phyloP scores from a whole-genome alignment of 2,888 invertebrate species.

The Machimus rusticus region DNA sequence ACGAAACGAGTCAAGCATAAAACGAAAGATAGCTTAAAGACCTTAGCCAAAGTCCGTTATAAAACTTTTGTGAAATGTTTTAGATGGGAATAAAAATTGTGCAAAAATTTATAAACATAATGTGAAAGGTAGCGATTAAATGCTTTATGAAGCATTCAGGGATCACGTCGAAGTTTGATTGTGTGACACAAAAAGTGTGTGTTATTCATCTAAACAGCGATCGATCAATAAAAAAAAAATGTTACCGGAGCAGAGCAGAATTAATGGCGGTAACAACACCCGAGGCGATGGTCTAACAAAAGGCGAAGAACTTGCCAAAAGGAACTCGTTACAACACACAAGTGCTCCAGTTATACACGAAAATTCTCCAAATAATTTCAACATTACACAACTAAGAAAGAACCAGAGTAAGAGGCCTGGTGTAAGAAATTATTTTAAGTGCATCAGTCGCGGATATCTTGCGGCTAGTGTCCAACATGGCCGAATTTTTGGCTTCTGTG shows the following conservation, averaged over 20 bases:
- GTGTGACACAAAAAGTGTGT: conserved; percentile 1
- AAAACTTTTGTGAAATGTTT: conserved; percentile 3
- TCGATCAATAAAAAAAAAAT: conserved; percentile 4
- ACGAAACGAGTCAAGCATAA: conserved; percentile 7
- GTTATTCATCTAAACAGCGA: background rate
- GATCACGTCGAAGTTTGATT: background rate
- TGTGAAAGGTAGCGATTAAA: background rate
- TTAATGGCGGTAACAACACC: conserved; percentile 42
- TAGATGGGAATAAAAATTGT: background rate
- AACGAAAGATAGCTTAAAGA: background rate
- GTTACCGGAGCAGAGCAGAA: conserved; percentile 40
- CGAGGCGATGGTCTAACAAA: background rate
- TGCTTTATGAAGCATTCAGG: background rate
- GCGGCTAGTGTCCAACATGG: conserved; percentile 8
- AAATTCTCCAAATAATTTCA: conserved; percentile 40
- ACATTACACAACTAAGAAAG: conserved; percentile 1
- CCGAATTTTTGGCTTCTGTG: conserved; percentile 3
- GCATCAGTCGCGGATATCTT: background rate
- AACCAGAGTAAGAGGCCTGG: background rate
- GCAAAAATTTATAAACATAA: conserved; percentile 5
- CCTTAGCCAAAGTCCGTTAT: background rate
- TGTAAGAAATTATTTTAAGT: background rate
- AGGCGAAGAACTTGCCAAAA: background rate
- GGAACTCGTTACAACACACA: background rate
- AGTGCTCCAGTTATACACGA: conserved; percentile 33